Percentiles rank a stretch among this genome's conserved stretches.
Conservation (phyloP, 2,888 invertebrate genomes). For the Caenorhabditis wallacei region DNA sequence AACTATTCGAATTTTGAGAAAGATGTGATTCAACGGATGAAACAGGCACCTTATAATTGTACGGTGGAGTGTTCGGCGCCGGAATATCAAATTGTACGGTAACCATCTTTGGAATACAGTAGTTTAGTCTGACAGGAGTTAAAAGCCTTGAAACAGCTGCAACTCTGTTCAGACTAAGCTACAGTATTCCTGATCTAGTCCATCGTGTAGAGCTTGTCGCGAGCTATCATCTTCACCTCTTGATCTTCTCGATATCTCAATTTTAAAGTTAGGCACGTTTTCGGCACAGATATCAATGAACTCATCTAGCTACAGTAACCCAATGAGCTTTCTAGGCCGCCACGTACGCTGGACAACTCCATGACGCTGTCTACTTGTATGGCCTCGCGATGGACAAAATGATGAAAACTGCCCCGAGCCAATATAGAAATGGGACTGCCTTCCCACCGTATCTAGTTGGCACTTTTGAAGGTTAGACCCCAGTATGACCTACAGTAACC, state of each 20-base stretch:
- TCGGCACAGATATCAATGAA: no score
- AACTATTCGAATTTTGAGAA: constrained; percentile 62
- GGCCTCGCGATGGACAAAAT: constrained; percentile 66
- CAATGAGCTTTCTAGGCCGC: constrained; percentile 32
- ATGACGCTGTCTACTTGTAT: constrained; percentile 72
- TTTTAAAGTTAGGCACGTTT: no score
- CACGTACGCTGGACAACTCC: constrained; percentile 70
- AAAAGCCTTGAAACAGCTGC: no score
- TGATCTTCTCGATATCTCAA: no score
- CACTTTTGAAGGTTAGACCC: constrained; percentile 25
- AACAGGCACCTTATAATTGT: constrained; percentile 71
- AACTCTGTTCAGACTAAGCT: no score
- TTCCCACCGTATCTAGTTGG: constrained; percentile 42
- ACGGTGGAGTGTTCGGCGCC: constrained; percentile 50
- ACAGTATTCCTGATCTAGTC: no score
- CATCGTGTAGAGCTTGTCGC: no score
- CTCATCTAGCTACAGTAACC: neutral
- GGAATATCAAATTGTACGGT: constrained; percentile 28
- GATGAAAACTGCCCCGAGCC: constrained; percentile 45
- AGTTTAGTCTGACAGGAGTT: no score
- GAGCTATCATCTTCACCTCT: no score
- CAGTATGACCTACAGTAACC: neutral
- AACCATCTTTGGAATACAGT: no score
- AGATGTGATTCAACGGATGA: constrained; percentile 68
- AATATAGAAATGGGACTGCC: constrained; percentile 49